Conservation (phyloP, 2,888 invertebrate species). For the Bhutanitis thaidina region DNA sequence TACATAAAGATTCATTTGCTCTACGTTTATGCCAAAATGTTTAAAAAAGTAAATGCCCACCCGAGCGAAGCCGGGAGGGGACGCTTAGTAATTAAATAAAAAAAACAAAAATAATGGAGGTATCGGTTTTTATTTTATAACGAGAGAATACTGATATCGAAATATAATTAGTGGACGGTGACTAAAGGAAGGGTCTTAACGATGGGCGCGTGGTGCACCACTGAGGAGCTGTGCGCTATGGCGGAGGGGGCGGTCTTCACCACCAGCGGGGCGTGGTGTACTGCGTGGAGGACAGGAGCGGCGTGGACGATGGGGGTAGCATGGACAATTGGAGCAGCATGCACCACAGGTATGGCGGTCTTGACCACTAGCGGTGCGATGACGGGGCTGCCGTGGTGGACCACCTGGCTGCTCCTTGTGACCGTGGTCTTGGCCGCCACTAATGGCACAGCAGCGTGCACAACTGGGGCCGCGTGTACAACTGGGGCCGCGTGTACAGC, state of each 20-base stretch:
- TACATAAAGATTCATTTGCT: too few species aligned
- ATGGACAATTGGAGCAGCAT: conserved; percentile 34
- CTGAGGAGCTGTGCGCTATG: conserved; percentile 62
- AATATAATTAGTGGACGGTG: conserved; percentile 43
- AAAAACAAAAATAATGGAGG: neutral
- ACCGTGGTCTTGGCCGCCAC: conserved; percentile 61
- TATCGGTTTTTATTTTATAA: conserved; percentile 9
- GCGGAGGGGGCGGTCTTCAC: conserved; percentile 63
- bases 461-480: conserved; percentile 55
- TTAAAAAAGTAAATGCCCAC: too few species aligned
- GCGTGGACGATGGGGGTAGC: conserved; percentile 36
- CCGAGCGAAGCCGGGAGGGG: too few species aligned
- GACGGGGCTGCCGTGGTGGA: conserved; percentile 62
- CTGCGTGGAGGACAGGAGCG: conserved; percentile 39
- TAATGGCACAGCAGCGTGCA: conserved; percentile 46
- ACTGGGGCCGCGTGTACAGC: conserved; percentile 56
- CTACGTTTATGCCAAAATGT: too few species aligned
- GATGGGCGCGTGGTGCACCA: conserved; percentile 55
- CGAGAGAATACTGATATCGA: neutral
- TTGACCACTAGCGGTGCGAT: conserved; percentile 42
- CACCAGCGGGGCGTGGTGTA: conserved; percentile 49
- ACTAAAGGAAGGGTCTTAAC: conserved; percentile 61
- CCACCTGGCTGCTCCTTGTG: conserved; percentile 70
- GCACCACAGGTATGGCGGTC: conserved; percentile 28
- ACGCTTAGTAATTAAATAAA: neutral